Percentiles rank a stretch among this genome's conserved stretches.
These are phyloP conservation scores for Leptodactylus fuscus DNA, from an alignment of 2,113 vertebrate species.

Conservation along the genomic window DNA sequence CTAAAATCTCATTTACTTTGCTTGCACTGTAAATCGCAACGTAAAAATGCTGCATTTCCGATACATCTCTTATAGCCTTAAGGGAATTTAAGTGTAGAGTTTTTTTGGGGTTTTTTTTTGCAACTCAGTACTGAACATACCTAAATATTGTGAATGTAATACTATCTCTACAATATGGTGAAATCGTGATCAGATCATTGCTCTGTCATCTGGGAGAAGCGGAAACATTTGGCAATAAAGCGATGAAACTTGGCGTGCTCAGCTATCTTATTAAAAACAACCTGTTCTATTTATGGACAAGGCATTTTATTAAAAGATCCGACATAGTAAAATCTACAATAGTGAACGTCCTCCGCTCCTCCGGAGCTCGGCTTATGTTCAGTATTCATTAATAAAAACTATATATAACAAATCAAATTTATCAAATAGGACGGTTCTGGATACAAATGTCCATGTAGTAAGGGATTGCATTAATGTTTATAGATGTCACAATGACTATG, in stretches of 20 bases:
- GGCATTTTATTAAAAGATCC: constrained; percentile 42
- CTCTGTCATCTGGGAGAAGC: constrained; percentile 14
- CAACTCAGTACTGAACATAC: too few species aligned
- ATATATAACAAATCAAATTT: neutral
- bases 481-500: too few species aligned
- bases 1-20: too few species aligned
- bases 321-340: neutral
- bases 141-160: neutral
- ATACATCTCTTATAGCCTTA: too few species aligned
- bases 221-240: neutral
- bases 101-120: too few species aligned
- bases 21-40: too few species aligned
- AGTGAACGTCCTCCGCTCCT: neutral
- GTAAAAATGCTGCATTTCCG: too few species aligned
- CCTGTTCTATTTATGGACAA: constrained; percentile 26
- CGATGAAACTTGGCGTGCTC: neutral
- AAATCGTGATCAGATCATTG: neutral
- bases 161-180: neutral
- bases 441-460: neutral
- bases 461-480: too few species aligned
- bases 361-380: neutral
- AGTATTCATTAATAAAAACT: neutral
- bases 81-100: too few species aligned
- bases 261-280: constrained; percentile 30
- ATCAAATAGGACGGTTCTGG: neutral